Percentiles rank a stretch among this genome's conserved stretches.
Conservation (phyloP, 2,888 invertebrate species). For the Syritta pipiens region DNA sequence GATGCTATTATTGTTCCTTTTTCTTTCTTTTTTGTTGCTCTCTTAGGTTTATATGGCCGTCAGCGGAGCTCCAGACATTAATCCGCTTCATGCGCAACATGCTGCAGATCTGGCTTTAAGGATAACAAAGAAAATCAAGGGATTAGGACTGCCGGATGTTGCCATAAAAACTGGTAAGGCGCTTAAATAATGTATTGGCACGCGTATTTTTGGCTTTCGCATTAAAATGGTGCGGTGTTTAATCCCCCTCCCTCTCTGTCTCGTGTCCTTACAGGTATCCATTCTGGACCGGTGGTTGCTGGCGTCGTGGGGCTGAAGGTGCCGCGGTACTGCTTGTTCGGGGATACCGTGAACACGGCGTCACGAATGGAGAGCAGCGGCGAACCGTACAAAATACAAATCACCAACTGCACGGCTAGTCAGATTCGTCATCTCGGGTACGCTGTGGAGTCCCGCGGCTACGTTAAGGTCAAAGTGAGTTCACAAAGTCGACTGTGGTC, state of each 20-base stretch:
- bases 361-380: slow-evolving; percentile 90
- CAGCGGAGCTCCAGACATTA: slow-evolving; percentile 91
- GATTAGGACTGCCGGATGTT: slow-evolving; percentile 83
- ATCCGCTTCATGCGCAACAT: slow-evolving; percentile 86
- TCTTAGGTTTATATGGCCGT: slow-evolving; percentile 90
- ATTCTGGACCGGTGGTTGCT: slow-evolving; percentile 92
- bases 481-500: not conserved
- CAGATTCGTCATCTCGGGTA: slow-evolving; percentile 85
- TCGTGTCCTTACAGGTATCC: slow-evolving; percentile 82
- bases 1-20: slow-evolving; percentile 3
- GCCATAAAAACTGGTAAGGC: slow-evolving; percentile 83
- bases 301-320: slow-evolving; percentile 92
- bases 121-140: slow-evolving; percentile 85
- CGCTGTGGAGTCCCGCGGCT: slow-evolving; percentile 85
- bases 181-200: slow-evolving; percentile 43
- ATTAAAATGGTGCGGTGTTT: not conserved
- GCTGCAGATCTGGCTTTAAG: slow-evolving; percentile 89
- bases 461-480: slow-evolving; percentile 87
- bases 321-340: slow-evolving; percentile 93
- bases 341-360: slow-evolving; percentile 94
- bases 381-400: slow-evolving; percentile 86
- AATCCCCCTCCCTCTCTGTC: not conserved
- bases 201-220: not conserved
- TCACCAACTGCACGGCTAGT: slow-evolving; percentile 86
- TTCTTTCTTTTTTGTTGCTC: not conserved